Percentiles rank a stretch among this genome's conserved stretches.
Evolutionary conservation across 2,113 vertebrate species (phyloP).

Genomic region (Falco punctatus): DNA sequence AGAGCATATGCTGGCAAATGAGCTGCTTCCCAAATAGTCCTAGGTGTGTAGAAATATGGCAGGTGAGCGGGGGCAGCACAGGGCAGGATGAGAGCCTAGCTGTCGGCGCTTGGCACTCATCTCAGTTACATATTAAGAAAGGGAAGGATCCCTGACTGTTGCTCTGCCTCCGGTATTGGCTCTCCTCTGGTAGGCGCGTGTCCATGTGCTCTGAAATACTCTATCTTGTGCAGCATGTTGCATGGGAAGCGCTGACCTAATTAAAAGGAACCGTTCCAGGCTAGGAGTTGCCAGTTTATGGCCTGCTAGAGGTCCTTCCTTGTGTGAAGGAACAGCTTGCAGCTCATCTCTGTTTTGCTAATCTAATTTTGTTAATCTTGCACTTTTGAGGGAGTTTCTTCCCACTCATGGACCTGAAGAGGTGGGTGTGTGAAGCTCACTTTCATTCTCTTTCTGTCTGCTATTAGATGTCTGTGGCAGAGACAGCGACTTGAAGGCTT

Average conservation of each 20-base stretch:
- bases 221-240: conserved; percentile 7
- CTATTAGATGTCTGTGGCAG: conserved; percentile 46
- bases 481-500: not conserved
- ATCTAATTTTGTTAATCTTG: conserved; percentile 68
- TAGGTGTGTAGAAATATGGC: not conserved
- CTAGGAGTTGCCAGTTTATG: conserved; percentile 42
- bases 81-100: not conserved
- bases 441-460: conserved; percentile 62
- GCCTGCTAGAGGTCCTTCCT: conserved; percentile 39
- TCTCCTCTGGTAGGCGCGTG: not conserved
- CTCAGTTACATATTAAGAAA: not conserved
- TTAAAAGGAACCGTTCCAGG: conserved; percentile 50
- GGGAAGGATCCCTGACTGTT: conserved; percentile 3
- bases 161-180: not conserved
- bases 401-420: conserved; percentile 61
- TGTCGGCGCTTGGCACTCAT: not conserved
- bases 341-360: conserved; percentile 62
- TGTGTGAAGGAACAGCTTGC: conserved; percentile 60
- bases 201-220: not conserved
- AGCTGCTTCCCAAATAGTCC: conserved; percentile 20
- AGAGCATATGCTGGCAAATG: conserved; percentile 18
- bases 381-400: conserved; percentile 68
- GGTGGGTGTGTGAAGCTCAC: conserved; percentile 64
- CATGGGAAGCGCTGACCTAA: conserved; percentile 57
- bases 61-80: not conserved